Evolutionary conservation across 2,888 invertebrate genomes (phyloP).

Genomic region (Sabellastarte sp.): DNA sequence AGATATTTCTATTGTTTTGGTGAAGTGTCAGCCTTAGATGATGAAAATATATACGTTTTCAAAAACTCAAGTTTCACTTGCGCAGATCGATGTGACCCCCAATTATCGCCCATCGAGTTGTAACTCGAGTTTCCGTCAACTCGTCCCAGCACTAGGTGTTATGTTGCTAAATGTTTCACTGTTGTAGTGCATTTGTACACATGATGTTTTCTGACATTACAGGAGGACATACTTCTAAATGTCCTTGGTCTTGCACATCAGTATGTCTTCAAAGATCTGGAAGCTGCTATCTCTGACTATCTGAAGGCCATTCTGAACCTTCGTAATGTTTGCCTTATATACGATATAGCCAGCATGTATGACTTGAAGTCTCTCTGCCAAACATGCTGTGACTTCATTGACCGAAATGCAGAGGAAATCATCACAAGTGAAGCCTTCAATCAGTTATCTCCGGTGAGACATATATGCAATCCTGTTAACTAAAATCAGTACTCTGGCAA

Average conservation of each 20-base stretch:
- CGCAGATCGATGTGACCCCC: too few relatives aligned
- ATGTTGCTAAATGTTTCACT: not conserved
- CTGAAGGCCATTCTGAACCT: constrained; percentile 82
- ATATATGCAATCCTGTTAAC: too few relatives aligned
- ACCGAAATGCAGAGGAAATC: constrained; percentile 82
- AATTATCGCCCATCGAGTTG: too few relatives aligned
- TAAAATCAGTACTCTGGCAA: too few relatives aligned
- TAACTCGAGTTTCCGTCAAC: too few relatives aligned
- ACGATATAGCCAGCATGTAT: constrained; percentile 81
- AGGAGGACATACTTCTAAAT: constrained; percentile 62
- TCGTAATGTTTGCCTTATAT: constrained; percentile 89
- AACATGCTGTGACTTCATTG: constrained; percentile 87
- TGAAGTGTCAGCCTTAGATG: too few relatives aligned
- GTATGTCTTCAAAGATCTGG: constrained; percentile 90
- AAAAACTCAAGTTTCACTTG: too few relatives aligned
- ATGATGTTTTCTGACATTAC: constrained; percentile 14
- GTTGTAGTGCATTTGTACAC: not conserved
- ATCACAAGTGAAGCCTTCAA: constrained; percentile 81
- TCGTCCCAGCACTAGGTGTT: not conserved
- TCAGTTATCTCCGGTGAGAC: constrained; percentile 75
- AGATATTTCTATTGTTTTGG: not conserved
- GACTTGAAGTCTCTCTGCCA: constrained; percentile 66
- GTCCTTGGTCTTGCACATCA: constrained; percentile 87
- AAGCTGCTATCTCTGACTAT: constrained; percentile 89
- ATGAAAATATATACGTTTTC: too few relatives aligned